A percentile compares a stretch with the other conserved stretches of the same genome.
These are phyloP conservation scores for Anableps anableps DNA, from an alignment of 2,797 vertebrate species.

Conservation along the genomic window DNA sequence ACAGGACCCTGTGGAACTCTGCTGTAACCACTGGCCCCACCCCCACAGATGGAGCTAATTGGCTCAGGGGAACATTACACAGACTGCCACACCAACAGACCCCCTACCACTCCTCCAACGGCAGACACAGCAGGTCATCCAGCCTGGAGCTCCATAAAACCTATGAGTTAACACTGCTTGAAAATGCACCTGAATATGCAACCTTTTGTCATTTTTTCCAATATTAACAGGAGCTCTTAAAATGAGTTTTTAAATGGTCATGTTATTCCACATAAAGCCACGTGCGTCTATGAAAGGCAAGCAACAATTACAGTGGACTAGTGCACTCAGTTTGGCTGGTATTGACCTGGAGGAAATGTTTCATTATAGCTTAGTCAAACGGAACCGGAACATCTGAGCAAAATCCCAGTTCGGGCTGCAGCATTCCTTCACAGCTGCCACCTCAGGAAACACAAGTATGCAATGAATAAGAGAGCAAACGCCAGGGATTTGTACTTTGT, in stretches of 20 bases:
- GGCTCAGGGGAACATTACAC: conserved; percentile 51
- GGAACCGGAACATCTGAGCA: background rate
- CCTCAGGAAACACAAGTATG: background rate
- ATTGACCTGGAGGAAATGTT: background rate
- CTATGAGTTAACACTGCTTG: conserved; percentile 47
- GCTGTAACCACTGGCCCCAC: conserved; percentile 44
- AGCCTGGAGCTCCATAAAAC: conserved; percentile 65
- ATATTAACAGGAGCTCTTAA: background rate
- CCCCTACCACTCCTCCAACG: conserved; percentile 44
- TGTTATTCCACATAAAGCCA: background rate
- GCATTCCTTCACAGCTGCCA: background rate
- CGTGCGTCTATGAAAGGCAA: background rate
- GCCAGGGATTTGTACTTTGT: background rate
- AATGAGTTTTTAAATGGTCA: background rate
- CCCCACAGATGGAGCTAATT: conserved; percentile 71
- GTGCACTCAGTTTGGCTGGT: background rate
- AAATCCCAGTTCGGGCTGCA: background rate
- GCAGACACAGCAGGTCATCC: conserved; percentile 58
- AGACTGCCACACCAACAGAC: conserved; percentile 34
- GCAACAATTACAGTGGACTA: background rate
- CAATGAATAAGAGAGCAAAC: background rate
- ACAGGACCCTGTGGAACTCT: conserved; percentile 64
- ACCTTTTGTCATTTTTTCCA: background rate
- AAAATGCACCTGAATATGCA: conserved; percentile 27
- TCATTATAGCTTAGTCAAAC: background rate